These are phyloP conservation scores for Stratiolaelaps scimitus DNA, from an alignment of 1,140 invertebrate species.

Conservation along the genomic window DNA sequence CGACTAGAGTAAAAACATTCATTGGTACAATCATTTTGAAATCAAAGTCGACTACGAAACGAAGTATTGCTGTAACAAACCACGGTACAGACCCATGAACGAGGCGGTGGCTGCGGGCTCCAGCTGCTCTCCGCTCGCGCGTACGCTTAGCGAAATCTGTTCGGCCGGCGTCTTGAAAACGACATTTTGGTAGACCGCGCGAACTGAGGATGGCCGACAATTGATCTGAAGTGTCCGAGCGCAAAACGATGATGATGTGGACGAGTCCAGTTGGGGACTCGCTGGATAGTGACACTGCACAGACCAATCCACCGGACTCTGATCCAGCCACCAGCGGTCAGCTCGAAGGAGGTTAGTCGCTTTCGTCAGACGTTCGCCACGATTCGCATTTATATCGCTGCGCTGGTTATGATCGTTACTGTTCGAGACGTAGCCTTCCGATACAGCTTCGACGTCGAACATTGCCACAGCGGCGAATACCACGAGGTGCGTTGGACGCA, in stretches of 20 bases:
- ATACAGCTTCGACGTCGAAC: too few relatives aligned
- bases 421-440: too few relatives aligned
- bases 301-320: conserved; percentile 23
- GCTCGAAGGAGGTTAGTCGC: not conserved
- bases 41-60: too few relatives aligned
- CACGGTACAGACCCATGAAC: not conserved
- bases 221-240: conserved; percentile 10
- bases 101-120: conserved; percentile 1
- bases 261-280: not conserved
- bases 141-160: conserved; percentile 10
- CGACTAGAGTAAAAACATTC: too few relatives aligned
- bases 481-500: not conserved
- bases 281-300: conserved; percentile 19
- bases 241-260: not conserved
- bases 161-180: not conserved
- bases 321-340: conserved; percentile 19
- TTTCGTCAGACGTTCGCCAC: too few relatives aligned
- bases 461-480: not conserved
- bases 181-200: conserved; percentile 24
- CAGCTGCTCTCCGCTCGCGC: conserved; percentile 20
- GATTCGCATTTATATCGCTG: too few relatives aligned
- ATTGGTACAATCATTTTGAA: too few relatives aligned
- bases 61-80: too few relatives aligned
- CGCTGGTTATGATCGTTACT: too few relatives aligned
- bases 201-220: conserved; percentile 17